Base-by-base conservation (phyloP, 92 coral and sea anemone genomes). In the Hydrozoanthus gracilis region DNA sequence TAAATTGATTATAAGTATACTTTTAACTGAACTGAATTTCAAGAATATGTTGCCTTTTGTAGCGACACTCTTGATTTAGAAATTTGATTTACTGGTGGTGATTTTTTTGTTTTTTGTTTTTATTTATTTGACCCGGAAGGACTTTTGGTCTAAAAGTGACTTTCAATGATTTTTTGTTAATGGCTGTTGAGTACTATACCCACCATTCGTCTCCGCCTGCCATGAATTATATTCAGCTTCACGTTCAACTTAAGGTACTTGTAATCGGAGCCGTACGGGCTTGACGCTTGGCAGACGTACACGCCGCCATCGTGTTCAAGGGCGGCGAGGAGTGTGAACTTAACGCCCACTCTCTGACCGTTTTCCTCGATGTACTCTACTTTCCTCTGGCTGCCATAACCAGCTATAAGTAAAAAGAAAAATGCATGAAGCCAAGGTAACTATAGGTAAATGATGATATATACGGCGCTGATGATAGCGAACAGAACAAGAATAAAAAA, bases 211-310 rank as follows among this genome's bases (percentile, higher is more conserved):
- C 61, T 76, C 48, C 78, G 77, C 8, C 82, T 78, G 27, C 88
- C 90, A 15, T 89, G 83, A n/a, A 90, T 90, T 18, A 77, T 27
- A 48, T 82, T 82, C 80, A 88, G 55, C 4, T 91, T 68, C 49
- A 93, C 94, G 35, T 83, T 78, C 66, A 93, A 48, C 75, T 80
- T 82, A 4, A 93, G 88, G 44, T 86, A 80, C 68, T 78, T 80
- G 79, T 86, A 62, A 83, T 89, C 83, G 15, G 87, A 83, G 39
- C 96, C 94, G 77, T 89, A 93, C 16, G 67, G 44, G 79, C 82
- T 93, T 7, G 89, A 83, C 12, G 89, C 93, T 64, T 73, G 87
- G 66, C 96, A 93, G 14, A 87, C 79, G 89, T 91, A 93, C 75
- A 89, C 88, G 47, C 96, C 96, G 1, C 79, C 61, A 71, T 93